Conservation (phyloP, 2,113 vertebrate species). For the Hydropotes inermis region DNA sequence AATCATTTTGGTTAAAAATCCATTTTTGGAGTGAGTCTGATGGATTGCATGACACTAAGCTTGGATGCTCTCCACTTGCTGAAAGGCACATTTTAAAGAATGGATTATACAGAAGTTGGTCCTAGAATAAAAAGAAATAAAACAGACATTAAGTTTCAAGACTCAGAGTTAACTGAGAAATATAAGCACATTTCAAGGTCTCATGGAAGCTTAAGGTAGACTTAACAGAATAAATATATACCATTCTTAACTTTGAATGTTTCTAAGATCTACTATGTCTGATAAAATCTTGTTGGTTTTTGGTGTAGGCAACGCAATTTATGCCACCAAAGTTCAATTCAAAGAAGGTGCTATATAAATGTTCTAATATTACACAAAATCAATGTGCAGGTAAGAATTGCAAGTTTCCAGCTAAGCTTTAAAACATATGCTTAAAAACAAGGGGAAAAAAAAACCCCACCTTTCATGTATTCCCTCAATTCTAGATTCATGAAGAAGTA, state of each 20-base stretch:
- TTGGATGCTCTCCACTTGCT: conserved; percentile 87
- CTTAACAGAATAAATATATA: not conserved
- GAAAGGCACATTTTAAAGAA: conserved; percentile 89
- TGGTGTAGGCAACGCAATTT: not conserved
- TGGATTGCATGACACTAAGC: conserved; percentile 87
- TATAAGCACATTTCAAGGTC: not conserved
- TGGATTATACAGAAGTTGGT: conserved; percentile 89
- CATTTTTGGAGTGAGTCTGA: conserved; percentile 92
- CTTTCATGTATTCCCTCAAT: not conserved
- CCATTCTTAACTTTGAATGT: not conserved
- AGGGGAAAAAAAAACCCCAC: not conserved
- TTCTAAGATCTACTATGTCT: not conserved
- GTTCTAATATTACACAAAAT: not conserved
- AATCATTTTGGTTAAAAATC: conserved; percentile 85
- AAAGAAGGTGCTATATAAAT: not conserved
- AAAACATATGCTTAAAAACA: conserved; percentile 2
- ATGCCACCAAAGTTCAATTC: not conserved
- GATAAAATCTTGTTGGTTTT: not conserved
- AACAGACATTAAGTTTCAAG: conserved; percentile 38
- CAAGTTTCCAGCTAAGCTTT: not conserved
- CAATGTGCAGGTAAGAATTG: not conserved
- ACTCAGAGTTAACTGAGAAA: conserved; percentile 10
- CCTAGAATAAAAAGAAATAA: conserved; percentile 80
- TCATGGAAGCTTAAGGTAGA: not conserved
- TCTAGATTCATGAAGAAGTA: not conserved